Evolutionary conservation across 2,113 vertebrate species (phyloP).

Genomic region (Labrus mixtus): DNA sequence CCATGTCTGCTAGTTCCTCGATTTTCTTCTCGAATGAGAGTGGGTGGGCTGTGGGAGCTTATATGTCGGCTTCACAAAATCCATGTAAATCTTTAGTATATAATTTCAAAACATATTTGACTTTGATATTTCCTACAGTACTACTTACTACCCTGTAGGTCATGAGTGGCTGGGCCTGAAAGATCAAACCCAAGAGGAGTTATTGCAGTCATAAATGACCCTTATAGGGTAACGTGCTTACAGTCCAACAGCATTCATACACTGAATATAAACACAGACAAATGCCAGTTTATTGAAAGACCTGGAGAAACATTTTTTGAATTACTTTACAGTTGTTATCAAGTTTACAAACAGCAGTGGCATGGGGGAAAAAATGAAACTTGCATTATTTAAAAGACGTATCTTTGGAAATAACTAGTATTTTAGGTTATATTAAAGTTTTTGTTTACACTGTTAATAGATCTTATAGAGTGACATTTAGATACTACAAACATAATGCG

Average conservation of each 20-base stretch:
- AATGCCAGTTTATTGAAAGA: too few species aligned
- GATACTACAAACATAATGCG: too few species aligned
- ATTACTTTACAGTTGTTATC: too few species aligned
- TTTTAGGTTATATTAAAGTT: too few species aligned
- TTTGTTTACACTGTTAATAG: too few species aligned
- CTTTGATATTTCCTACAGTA: slow-evolving; percentile 6
- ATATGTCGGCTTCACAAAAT: slow-evolving; percentile 35
- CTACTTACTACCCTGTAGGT: neutral
- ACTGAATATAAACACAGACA: neutral
- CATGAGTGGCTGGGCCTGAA: slow-evolving; percentile 3
- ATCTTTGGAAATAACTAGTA: too few species aligned
- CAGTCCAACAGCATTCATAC: neutral
- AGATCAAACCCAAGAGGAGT: slow-evolving; percentile 18
- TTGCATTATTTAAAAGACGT: too few species aligned
- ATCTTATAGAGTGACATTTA: too few species aligned
- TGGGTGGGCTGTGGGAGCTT: slow-evolving; percentile 56
- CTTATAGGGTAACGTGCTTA: neutral
- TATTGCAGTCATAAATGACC: slow-evolving; percentile 9
- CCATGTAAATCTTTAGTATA: slow-evolving; percentile 32
- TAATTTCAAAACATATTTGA: slow-evolving; percentile 34
- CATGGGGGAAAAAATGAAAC: too few species aligned
- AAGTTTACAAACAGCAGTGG: too few species aligned
- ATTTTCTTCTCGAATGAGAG: slow-evolving; percentile 52
- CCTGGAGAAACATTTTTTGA: too few species aligned
- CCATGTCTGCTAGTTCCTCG: slow-evolving; percentile 49